phyloP scores from a whole-genome alignment of 2,888 invertebrate species.

The Apocheima hispidaria region DNA sequence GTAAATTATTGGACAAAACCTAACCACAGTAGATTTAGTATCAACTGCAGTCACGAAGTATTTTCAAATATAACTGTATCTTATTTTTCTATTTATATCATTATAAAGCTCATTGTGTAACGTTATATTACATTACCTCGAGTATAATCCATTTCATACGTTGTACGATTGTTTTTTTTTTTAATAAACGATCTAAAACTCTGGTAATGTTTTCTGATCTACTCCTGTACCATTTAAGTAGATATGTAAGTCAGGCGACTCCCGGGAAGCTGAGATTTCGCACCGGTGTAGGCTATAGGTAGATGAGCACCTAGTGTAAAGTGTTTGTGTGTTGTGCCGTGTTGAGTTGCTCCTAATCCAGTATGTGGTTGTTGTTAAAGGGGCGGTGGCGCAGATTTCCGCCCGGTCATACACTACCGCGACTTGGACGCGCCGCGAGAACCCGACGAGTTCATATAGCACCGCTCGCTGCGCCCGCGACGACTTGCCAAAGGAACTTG shows the following conservation, averaged over 20 bases:
- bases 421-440: conserved; percentile 97
- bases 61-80: not conserved
- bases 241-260: conserved; percentile 32
- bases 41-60: not conserved
- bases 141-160: conserved; percentile 3
- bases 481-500: conserved; percentile 57
- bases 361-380: conserved; percentile 87
- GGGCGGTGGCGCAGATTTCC: conserved; percentile 91
- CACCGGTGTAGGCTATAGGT: conserved; percentile 23
- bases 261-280: conserved; percentile 78
- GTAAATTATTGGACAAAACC: not conserved
- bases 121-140: not conserved
- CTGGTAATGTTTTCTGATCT: conserved; percentile 50
- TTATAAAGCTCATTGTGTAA: not conserved
- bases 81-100: not conserved
- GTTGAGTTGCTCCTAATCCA: conserved; percentile 52
- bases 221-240: conserved; percentile 38
- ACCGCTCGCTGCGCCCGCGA: conserved; percentile 49
- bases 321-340: conserved; percentile 52
- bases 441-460: conserved; percentile 93
- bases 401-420: conserved; percentile 96
- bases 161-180: conserved; percentile 40
- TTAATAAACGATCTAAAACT: conserved; percentile 62
- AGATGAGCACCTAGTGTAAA: conserved; percentile 46
- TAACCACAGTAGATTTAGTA: not conserved